Evolutionary conservation across 2,888 invertebrate species (phyloP).

Genomic region (Agrotis puta): DNA sequence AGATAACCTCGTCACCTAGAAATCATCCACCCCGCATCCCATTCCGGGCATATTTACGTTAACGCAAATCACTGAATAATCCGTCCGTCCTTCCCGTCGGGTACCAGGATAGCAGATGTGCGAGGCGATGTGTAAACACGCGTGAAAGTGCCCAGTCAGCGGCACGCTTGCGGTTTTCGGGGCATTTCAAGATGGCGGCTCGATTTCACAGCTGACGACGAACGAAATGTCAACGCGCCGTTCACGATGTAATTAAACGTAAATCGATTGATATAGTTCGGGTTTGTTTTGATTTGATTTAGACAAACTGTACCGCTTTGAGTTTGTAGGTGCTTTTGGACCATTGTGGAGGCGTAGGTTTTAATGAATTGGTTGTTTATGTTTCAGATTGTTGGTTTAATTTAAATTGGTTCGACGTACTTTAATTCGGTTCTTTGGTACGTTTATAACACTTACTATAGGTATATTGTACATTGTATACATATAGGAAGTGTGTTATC

Average conservation of each 20-base stretch:
- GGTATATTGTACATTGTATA: too few relatives aligned
- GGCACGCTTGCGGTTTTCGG: constrained; percentile 71
- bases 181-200: constrained; percentile 72
- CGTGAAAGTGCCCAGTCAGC: constrained; percentile 70
- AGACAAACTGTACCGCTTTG: constrained; percentile 48
- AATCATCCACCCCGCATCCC: constrained; percentile 13
- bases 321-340: constrained; percentile 36
- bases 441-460: too few relatives aligned
- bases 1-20: background rate
- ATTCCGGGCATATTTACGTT: constrained; percentile 29
- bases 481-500: too few relatives aligned
- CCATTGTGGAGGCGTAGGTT: constrained; percentile 4
- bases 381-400: constrained; percentile 23
- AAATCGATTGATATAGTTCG: constrained; percentile 57
- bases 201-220: constrained; percentile 70
- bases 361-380: constrained; percentile 41
- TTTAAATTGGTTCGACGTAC: background rate
- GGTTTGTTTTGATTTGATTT: constrained; percentile 61
- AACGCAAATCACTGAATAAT: constrained; percentile 52
- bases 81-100: constrained; percentile 37
- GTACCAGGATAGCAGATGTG: constrained; percentile 59
- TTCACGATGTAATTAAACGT: constrained; percentile 62
- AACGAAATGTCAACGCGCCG: constrained; percentile 66
- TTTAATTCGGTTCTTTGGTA: background rate
- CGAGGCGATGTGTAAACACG: constrained; percentile 66